Conservation (phyloP, 2,797 vertebrate genomes). For the Syndactyla subalaris region DNA sequence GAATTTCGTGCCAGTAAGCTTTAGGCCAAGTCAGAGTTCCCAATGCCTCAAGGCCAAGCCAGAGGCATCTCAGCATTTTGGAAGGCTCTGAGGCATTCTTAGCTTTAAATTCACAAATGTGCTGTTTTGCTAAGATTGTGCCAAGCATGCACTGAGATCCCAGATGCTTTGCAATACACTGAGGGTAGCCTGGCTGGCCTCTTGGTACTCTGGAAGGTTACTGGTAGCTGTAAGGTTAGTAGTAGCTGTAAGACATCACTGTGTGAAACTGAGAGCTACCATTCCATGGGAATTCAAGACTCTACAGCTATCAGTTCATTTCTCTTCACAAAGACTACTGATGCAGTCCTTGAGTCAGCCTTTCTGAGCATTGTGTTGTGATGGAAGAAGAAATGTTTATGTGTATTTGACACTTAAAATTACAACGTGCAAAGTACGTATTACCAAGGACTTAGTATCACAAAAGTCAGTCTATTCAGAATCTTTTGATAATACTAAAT, state of each 20-base stretch:
- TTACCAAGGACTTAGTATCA: not conserved
- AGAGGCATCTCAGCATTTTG: not conserved
- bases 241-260: not conserved
- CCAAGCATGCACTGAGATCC: not conserved
- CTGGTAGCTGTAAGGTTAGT: not conserved
- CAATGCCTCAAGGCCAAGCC: conserved; percentile 8
- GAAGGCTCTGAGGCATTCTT: not conserved
- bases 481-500: not conserved
- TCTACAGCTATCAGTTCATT: not conserved
- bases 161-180: not conserved
- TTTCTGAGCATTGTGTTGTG: not conserved
- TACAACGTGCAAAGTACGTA: not conserved
- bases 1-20: not conserved
- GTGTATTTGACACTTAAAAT: not conserved
- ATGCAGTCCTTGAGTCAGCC: not conserved
- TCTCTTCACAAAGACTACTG: not conserved
- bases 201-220: not conserved
- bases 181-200: not conserved
- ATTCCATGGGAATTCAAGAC: not conserved
- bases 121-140: not conserved
- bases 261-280: not conserved
- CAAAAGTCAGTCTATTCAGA: not conserved
- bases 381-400: not conserved
- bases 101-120: not conserved
- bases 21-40: not conserved